phyloP scores from a whole-genome alignment of 2,113 vertebrate species.

The Canis aureus region DNA sequence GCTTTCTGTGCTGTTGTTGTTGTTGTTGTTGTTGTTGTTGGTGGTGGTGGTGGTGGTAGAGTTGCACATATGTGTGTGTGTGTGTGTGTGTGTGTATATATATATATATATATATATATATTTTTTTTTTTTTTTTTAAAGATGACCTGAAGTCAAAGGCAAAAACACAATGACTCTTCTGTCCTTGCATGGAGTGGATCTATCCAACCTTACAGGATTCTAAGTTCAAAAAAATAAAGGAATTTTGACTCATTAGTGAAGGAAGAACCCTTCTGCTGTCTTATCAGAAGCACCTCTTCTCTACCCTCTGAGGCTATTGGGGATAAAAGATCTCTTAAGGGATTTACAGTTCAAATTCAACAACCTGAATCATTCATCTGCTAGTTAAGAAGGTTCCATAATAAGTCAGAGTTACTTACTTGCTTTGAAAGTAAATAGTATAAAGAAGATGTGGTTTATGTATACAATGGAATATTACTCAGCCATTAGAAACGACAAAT shows the following conservation, averaged over 20 bases:
- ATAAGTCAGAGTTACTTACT: background rate
- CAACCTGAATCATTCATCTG: background rate
- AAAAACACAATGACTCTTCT: background rate
- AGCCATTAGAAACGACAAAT: too few species aligned
- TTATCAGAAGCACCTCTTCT: background rate
- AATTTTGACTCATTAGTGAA: background rate
- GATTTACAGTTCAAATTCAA: slow-evolving; percentile 52
- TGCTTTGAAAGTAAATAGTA: slow-evolving; percentile 24
- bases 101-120: too few species aligned
- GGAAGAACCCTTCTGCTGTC: background rate
- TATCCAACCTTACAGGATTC: background rate
- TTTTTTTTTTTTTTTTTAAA: background rate
- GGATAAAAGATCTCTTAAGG: slow-evolving; percentile 32
- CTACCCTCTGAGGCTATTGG: background rate
- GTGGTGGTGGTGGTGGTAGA: background rate
- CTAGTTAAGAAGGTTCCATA: background rate
- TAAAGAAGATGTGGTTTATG: too few species aligned
- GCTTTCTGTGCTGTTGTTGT: background rate
- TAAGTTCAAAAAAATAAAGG: background rate
- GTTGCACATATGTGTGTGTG: background rate
- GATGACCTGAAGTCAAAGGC: background rate
- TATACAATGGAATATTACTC: too few species aligned
- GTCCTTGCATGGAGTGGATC: background rate
- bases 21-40: background rate
- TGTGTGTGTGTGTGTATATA: background rate